These are phyloP conservation scores for Tenebrio molitor DNA, from an alignment of 1,140 invertebrate genomes.

Conservation along the genomic window DNA sequence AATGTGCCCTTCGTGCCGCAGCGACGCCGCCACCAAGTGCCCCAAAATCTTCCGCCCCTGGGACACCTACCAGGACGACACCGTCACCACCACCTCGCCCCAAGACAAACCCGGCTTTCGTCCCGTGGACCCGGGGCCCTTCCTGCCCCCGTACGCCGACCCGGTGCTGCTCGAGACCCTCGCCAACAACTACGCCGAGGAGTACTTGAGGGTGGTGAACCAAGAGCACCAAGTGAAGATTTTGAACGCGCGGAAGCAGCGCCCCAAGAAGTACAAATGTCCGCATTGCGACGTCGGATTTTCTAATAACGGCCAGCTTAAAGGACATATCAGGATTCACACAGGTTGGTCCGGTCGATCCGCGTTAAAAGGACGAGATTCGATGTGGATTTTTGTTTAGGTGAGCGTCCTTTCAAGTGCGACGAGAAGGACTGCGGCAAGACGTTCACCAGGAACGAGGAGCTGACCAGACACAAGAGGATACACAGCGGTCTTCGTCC, in stretches of 20 bases:
- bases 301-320: conserved; percentile 93
- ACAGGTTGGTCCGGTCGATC: conserved; percentile 75
- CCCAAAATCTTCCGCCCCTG: conserved; percentile 63
- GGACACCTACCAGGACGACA: conserved; percentile 67
- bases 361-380: conserved; percentile 38
- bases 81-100: conserved; percentile 70
- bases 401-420: conserved; percentile 89
- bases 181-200: conserved; percentile 73
- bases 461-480: conserved; percentile 90
- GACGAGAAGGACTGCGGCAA: conserved; percentile 87
- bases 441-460: conserved; percentile 93
- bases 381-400: conserved; percentile 67
- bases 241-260: conserved; percentile 77
- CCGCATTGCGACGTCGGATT: conserved; percentile 91
- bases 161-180: conserved; percentile 69
- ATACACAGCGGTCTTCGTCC: conserved; percentile 90
- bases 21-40: conserved; percentile 49
- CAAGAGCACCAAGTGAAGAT: conserved; percentile 76
- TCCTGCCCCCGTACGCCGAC: conserved; percentile 69
- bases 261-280: conserved; percentile 91
- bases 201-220: conserved; percentile 75
- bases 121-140: conserved; percentile 62
- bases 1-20: conserved; percentile 28
- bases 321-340: conserved; percentile 92
- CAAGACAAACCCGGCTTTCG: conserved; percentile 59